phyloP scores from a whole-genome alignment of 2,888 invertebrate species.

The Standfussiana lucernea region DNA sequence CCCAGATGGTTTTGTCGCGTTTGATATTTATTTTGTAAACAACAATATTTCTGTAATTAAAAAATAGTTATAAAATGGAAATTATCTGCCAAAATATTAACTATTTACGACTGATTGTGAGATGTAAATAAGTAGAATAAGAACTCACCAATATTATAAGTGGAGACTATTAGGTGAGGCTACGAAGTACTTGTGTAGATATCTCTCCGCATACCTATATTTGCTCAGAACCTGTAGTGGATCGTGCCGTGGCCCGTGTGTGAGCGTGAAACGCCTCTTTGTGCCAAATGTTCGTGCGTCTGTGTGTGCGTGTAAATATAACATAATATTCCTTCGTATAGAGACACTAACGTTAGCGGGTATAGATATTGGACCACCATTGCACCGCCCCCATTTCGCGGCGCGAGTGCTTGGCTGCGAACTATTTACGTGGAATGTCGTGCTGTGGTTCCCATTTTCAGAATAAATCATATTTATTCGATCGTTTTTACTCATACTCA shows the following conservation, averaged over 20 bases:
- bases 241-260: conserved; percentile 79
- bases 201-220: conserved; percentile 88
- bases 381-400: conserved; percentile 37
- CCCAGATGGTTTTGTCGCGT: conserved; percentile 78
- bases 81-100: conserved; percentile 88
- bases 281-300: conserved; percentile 88
- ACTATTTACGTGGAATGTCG: conserved; percentile 49
- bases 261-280: conserved; percentile 87
- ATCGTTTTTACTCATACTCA: conserved; percentile 65
- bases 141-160: conserved; percentile 86
- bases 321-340: conserved; percentile 76
- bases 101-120: conserved; percentile 89
- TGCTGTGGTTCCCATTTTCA: conserved; percentile 61
- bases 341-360: conserved; percentile 74
- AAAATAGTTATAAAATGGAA: conserved; percentile 77
- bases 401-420: conserved; percentile 49
- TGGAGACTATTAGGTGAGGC: conserved; percentile 80
- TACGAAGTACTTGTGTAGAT: conserved; percentile 87
- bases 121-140: conserved; percentile 89
- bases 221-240: conserved; percentile 89
- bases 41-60: conserved; percentile 73
- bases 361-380: conserved; percentile 67
- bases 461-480: conserved; percentile 70
- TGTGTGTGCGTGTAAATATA: conserved; percentile 82
- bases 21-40: conserved; percentile 74